Percentiles rank a stretch among this genome's conserved stretches.
phyloP scores from a whole-genome alignment of 2,888 invertebrate genomes.

The Watsonalla binaria region DNA sequence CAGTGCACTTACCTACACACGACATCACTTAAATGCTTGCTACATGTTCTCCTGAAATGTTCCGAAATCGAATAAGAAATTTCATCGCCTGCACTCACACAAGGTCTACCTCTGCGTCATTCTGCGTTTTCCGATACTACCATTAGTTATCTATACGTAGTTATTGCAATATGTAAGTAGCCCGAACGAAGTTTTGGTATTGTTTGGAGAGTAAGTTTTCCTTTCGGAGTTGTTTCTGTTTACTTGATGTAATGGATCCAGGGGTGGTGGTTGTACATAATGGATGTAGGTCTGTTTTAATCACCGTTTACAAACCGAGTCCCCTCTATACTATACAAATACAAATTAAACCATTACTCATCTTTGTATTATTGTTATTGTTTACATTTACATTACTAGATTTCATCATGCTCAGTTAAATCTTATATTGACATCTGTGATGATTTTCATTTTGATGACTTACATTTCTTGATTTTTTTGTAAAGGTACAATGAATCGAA shows the following conservation, averaged over 20 bases:
- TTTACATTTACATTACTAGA: too few relatives aligned
- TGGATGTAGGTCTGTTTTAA: background rate
- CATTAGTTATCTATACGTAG: too few relatives aligned
- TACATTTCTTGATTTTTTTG: too few relatives aligned
- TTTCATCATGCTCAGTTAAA: too few relatives aligned
- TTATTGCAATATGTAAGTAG: background rate
- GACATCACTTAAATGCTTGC: conserved; percentile 37
- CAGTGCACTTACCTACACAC: conserved; percentile 45
- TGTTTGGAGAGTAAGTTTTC: conserved; percentile 5
- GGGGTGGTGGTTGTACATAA: conserved; percentile 1
- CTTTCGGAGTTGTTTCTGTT: conserved; percentile 16
- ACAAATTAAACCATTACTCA: background rate
- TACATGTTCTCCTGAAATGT: conserved; percentile 26
- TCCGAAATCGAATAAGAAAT: conserved; percentile 42
- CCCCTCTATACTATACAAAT: background rate
- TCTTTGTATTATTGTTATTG: too few relatives aligned
- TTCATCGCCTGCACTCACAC: conserved; percentile 18
- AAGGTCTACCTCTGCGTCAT: conserved; percentile 6
- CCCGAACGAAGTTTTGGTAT: background rate
- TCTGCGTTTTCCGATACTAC: background rate
- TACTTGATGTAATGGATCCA: conserved; percentile 16
- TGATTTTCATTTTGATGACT: too few relatives aligned
- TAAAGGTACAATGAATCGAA: too few relatives aligned
- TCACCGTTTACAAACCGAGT: background rate
- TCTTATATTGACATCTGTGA: too few relatives aligned